Evolutionary conservation across 2,113 vertebrate genomes (phyloP).

Genomic region (Callochromis pleurospilus): DNA sequence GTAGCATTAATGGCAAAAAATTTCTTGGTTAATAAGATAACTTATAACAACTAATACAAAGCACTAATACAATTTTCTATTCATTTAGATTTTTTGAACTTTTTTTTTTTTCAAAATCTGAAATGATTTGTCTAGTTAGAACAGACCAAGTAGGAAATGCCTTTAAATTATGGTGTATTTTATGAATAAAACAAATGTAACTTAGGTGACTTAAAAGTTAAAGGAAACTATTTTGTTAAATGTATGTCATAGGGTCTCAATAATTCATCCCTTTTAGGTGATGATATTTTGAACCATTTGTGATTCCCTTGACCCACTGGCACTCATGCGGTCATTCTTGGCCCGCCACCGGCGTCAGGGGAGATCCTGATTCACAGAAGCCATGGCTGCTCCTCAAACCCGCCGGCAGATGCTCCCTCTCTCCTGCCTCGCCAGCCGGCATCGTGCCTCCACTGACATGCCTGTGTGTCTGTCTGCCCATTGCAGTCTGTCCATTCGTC

Average conservation of each 20-base stretch:
- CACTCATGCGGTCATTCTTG: slow-evolving; percentile 28
- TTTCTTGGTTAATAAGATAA: background rate
- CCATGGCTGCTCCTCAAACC: slow-evolving; percentile 63
- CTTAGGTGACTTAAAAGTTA: background rate
- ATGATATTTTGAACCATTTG: slow-evolving; percentile 39
- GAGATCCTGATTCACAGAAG: slow-evolving; percentile 50
- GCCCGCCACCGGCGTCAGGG: slow-evolving; percentile 30
- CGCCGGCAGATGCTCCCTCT: slow-evolving; percentile 63
- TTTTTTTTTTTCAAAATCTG: background rate
- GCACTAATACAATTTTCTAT: background rate
- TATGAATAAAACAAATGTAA: background rate
- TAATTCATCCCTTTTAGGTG: slow-evolving; percentile 13
- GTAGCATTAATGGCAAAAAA: background rate
- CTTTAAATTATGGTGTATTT: background rate
- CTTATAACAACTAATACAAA: background rate
- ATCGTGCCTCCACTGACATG: slow-evolving; percentile 41
- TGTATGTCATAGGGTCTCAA: background rate
- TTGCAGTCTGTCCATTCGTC: slow-evolving; percentile 38
- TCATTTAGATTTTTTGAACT: background rate
- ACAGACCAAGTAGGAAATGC: background rate
- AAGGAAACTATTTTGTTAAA: background rate
- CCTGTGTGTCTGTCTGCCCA: slow-evolving; percentile 19
- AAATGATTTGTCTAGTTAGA: background rate
- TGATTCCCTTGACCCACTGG: slow-evolving; percentile 45
- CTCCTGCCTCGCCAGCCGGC: slow-evolving; percentile 50